Evolutionary conservation across 1,140 invertebrate species (phyloP), one percentile per base, ranked within the genome.

Genomic region (Schlechtendalia chinensis): DNA sequence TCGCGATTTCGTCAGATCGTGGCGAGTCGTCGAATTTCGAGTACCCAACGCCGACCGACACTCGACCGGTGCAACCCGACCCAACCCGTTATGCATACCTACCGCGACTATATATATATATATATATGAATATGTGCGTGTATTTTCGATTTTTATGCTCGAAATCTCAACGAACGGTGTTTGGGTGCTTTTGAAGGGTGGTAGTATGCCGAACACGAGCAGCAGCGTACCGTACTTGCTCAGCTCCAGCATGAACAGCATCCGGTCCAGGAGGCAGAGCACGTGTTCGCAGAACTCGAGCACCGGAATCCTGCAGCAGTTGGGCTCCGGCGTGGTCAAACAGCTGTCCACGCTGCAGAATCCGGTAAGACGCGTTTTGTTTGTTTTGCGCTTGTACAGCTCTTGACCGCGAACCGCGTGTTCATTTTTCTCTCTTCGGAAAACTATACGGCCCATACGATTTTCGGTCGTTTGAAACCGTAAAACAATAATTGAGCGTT

Each of bases 271-370:
- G 2, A 89, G 93, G n/a, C 91, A 93, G 6, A 92, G 91, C 19
- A 90, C 90, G 6, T 89, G 90, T 85, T 84, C 88, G 82, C 87
- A 87, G 85, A 86, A 89, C 86, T 90, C 91, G 72, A 91, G 91
- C 83, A 90, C 90, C 75, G 92, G 93, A 56, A 87, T 94, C 47
- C 87, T 94, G 81, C 93, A 94, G 84, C 93, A 94, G 86, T 88
- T 94, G 86, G 92, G 93, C 89, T 91, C 91, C 86, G 93, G 93
- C 88, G 92, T 93, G 91, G 92, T 93, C 92, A 92, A 92, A 91
- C 90, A 89, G 19, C 19, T 79, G n/a, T 59, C 75, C 1, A 79
- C 75, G 45, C 59, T 79, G 19, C 75, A 79, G 27, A 79, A 79
- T 22, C 75, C 75, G 16, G 75, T 79, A 47, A 27, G 75, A 47